Evolutionary conservation across 2,113 vertebrate genomes (phyloP).

Genomic region (Merops nubicus): DNA sequence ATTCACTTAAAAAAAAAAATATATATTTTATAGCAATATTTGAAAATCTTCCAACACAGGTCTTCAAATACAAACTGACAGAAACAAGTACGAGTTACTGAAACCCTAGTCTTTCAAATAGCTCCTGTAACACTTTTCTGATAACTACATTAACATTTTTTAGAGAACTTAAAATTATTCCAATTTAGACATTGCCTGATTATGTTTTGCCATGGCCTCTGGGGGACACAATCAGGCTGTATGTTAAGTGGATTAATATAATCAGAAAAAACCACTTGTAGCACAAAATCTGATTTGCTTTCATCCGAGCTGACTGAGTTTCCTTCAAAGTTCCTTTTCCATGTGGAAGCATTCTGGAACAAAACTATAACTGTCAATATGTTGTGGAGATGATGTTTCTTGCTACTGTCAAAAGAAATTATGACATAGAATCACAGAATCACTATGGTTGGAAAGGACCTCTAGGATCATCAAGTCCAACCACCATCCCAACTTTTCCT

Average conservation of each 20-base stretch:
- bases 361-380: background rate
- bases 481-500: no score
- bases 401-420: background rate
- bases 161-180: background rate
- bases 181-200: background rate
- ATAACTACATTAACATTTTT: background rate
- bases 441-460: background rate
- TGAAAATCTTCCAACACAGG: background rate
- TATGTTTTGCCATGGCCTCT: background rate
- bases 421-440: background rate
- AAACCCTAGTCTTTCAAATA: background rate
- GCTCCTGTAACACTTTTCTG: background rate
- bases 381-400: background rate
- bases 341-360: background rate
- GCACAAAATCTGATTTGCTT: background rate
- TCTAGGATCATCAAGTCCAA: background rate
- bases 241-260: background rate
- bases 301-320: background rate
- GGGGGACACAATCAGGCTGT: background rate
- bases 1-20: background rate
- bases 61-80: background rate
- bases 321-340: background rate
- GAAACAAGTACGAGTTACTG: background rate
- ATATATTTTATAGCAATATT: background rate
- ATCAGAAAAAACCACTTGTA: background rate